phyloP scores from a whole-genome alignment of 2,888 invertebrate genomes.

The Zonitis immaculata region DNA sequence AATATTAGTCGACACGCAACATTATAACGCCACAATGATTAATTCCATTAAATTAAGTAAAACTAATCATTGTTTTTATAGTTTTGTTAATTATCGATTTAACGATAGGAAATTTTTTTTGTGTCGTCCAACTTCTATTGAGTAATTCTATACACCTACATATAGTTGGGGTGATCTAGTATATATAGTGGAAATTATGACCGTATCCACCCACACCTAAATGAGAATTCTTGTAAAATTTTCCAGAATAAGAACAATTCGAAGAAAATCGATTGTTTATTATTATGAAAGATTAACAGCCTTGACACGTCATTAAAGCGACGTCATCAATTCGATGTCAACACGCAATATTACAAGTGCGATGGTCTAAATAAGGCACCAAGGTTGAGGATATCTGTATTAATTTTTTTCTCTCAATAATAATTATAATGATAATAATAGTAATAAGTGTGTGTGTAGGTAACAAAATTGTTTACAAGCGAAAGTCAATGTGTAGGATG shows the following conservation, averaged over 20 bases:
- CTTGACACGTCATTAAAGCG: conserved; percentile 17
- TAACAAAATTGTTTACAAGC: conserved; percentile 30
- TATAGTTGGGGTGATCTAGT: conserved; percentile 21
- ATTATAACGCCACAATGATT: conserved; percentile 38
- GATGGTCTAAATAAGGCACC: conserved; percentile 23
- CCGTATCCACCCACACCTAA: conserved; percentile 5
- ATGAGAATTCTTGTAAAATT: neutral
- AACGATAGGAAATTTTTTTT: no score
- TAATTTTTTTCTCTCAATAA: conserved; percentile 10
- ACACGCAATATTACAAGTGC: conserved; percentile 23
- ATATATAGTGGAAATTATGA: conserved; percentile 11
- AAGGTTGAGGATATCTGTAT: conserved; percentile 25
- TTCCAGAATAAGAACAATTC: no score
- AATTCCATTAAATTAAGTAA: conserved; percentile 32
- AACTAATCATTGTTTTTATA: neutral
- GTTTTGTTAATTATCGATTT: neutral
- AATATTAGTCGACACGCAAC: conserved; percentile 39
- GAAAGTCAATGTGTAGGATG: conserved; percentile 29
- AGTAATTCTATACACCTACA: conserved; percentile 23
- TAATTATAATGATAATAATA: neutral
- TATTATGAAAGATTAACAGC: no score
- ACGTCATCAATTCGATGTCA: conserved; percentile 17
- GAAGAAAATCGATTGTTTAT: no score
- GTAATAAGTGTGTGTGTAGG: conserved; percentile 24
- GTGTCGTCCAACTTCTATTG: conserved; percentile 15